phyloP scores from a whole-genome alignment of 2,797 vertebrate species.

The Bradypus variegatus region DNA sequence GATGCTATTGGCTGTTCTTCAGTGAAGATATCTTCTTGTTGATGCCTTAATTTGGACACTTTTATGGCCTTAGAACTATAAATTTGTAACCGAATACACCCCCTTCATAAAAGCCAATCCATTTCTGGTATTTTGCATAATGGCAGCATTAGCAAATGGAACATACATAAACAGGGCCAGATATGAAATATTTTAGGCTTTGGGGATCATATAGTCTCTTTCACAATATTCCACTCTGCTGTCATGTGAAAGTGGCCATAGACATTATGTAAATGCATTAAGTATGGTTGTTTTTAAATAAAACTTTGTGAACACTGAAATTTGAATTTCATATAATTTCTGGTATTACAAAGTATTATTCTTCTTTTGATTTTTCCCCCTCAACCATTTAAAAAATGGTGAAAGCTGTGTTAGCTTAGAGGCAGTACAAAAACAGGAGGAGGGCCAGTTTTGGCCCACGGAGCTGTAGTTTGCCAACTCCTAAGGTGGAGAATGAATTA shows the following conservation, averaged over 20 bases:
- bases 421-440: background rate
- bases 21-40: too few species aligned
- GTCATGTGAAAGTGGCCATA: background rate
- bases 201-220: background rate
- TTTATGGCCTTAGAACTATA: too few species aligned
- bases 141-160: too few species aligned
- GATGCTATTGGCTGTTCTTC: too few species aligned
- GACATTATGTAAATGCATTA: background rate
- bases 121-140: too few species aligned
- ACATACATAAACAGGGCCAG: background rate
- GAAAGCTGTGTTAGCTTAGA: background rate
- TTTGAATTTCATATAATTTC: background rate
- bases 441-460: background rate
- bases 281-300: background rate
- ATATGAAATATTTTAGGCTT: background rate
- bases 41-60: too few species aligned
- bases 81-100: too few species aligned
- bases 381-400: background rate
- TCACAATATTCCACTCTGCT: background rate
- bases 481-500: background rate
- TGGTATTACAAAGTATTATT: background rate
- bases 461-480: background rate
- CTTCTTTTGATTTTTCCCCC: background rate
- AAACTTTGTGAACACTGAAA: background rate
- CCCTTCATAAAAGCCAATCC: too few species aligned